Evolutionary conservation across 2,797 vertebrate species (phyloP).

Genomic region (Gallinago nigripennis): DNA sequence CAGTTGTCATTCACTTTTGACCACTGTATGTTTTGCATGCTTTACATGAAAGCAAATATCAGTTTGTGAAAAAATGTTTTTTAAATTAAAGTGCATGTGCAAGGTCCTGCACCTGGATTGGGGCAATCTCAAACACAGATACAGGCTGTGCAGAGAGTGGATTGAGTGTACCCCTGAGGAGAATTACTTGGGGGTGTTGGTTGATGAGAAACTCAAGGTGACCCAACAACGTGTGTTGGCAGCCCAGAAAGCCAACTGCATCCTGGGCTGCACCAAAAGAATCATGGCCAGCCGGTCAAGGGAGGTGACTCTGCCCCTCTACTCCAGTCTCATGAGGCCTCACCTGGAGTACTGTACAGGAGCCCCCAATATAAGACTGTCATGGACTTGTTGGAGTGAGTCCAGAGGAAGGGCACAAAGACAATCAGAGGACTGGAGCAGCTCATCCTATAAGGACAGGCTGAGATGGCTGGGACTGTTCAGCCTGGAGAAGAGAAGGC

Average conservation of each 20-base stretch:
- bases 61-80: neutral
- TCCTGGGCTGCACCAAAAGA: neutral
- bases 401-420: neutral
- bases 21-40: neutral
- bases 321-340: neutral
- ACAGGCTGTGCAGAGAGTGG: neutral
- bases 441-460: neutral
- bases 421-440: neutral
- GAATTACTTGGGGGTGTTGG: neutral
- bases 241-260: neutral
- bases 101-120: neutral
- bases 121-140: neutral
- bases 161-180: neutral
- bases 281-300: neutral
- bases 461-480: neutral
- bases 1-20: neutral
- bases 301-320: neutral
- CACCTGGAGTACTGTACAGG: neutral
- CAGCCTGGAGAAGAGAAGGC: neutral
- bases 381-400: neutral
- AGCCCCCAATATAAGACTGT: neutral
- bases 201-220: neutral
- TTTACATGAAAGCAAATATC: neutral
- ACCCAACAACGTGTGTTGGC: neutral
- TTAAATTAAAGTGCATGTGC: neutral